Percentiles rank a stretch among this genome's conserved stretches.
Evolutionary conservation across 1,140 invertebrate species (phyloP).

Genomic region (Batillaria attramentaria): DNA sequence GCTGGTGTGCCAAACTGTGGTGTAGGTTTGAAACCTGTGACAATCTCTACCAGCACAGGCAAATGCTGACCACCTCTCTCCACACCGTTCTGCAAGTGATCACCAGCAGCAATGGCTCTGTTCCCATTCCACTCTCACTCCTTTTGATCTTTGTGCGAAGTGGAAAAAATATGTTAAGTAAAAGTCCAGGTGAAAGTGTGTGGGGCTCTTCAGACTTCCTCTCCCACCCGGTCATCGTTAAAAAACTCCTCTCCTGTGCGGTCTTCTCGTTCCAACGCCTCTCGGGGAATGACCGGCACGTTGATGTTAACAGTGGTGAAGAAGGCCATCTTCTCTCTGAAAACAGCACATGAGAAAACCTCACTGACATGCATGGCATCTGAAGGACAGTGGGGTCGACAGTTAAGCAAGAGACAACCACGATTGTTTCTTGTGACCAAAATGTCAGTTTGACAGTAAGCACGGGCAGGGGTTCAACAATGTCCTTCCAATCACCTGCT

Average conservation of each 20-base stretch:
- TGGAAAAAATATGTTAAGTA: too few relatives aligned
- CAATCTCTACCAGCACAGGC: neutral
- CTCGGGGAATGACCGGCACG: slow-evolving; percentile 83
- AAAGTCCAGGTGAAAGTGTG: neutral
- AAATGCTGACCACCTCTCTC: neutral
- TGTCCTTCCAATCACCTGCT: too few relatives aligned
- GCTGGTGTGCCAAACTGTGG: too few relatives aligned
- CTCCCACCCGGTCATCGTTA: slow-evolving; percentile 53
- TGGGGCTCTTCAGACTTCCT: slow-evolving; percentile 51
- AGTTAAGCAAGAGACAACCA: too few relatives aligned
- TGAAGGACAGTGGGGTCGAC: too few relatives aligned
- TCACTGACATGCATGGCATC: too few relatives aligned
- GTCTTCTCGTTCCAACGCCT: slow-evolving; percentile 61
- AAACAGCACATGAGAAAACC: slow-evolving; percentile 57
- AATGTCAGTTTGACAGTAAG: too few relatives aligned
- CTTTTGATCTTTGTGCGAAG: neutral
- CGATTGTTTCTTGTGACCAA: too few relatives aligned
- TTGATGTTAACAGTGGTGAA: slow-evolving; percentile 85
- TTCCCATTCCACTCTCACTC: neutral
- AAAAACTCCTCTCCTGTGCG: slow-evolving; percentile 50
- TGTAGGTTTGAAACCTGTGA: too few relatives aligned
- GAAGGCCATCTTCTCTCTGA: slow-evolving; percentile 95
- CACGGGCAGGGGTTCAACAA: too few relatives aligned
- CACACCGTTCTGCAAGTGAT: neutral
- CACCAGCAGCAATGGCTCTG: neutral